Evolutionary conservation across 2,113 vertebrate genomes (phyloP), one percentile per base, ranked within the genome.

Genomic region (Siphamia tubifer): DNA sequence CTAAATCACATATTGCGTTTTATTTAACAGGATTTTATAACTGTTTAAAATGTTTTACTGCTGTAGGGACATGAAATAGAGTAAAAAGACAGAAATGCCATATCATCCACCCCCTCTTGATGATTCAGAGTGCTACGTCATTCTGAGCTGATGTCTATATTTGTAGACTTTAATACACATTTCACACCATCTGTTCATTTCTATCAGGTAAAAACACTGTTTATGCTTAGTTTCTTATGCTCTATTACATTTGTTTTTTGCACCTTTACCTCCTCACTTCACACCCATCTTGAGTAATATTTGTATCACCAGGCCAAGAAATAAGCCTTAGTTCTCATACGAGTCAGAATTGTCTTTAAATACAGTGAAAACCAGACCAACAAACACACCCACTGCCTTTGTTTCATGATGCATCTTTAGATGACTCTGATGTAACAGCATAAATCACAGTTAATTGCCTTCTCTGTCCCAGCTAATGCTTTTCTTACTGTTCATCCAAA

Each of bases 341-440:
- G 16, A 38, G 49, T 58, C 40, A 60, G 5, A 2, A 2, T 43
- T 48, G 1, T 28, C 38, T 66, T 27, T 30, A 62, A 42, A 63
- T 55, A 69, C 2, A 61, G 23, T 27, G n/a, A 61, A 9, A 62
- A 53, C 6, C 12, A 1, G 27, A 10, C 3, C 6, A 15, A 30
- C 36, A 32, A 15, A 55, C 20, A 8, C 27, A 34, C 38, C 35
- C 39, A 31, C 16, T 28, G 10, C 8, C n/a, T n/a, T 28, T 24
- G 21, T 68, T 49, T 40, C 34, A 55, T 83, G 79, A 86, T 23
- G 55, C 81, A 81, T 68, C 31, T 68, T 54, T 38, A 58, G 53
- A 70, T 60, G 53, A 58, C 43, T 72, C 44, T 80, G 72, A 84
- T 64, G 61, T 77, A 78, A 71, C 47, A 68, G 42, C 36, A 47